Percentiles rank a stretch among this genome's conserved stretches.
Conservation (phyloP, 1,140 invertebrate genomes). For the Lepidurus arcticus region DNA sequence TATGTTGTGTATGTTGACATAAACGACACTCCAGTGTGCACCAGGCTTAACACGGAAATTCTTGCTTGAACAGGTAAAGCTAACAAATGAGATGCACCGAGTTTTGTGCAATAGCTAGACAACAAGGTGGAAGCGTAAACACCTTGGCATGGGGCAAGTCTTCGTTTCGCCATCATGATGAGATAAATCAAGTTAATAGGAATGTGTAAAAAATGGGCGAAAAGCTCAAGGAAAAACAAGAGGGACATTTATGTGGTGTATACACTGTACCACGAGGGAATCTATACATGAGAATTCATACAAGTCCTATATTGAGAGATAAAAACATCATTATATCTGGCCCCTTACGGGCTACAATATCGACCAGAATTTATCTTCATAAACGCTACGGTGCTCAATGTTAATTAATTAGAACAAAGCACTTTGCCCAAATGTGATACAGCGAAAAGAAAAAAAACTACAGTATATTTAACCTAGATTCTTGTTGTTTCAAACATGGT, state of each 20-base stretch:
- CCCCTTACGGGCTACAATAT: neutral
- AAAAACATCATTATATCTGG: neutral
- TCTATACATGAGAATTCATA: neutral
- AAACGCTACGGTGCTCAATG: neutral
- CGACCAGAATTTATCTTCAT: slow-evolving; percentile 3
- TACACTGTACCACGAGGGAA: neutral
- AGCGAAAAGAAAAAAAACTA: neutral
- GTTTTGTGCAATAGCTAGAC: neutral
- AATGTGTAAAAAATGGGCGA: neutral
- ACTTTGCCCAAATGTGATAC: neutral
- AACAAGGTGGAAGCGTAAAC: neutral
- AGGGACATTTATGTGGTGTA: neutral
- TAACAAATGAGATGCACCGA: neutral
- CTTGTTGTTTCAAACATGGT: neutral
- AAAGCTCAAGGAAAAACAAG: neutral
- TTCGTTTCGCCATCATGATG: neutral
- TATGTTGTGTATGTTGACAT: no score
- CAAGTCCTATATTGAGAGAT: neutral
- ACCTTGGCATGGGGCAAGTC: neutral
- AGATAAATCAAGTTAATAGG: neutral
- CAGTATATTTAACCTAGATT: neutral
- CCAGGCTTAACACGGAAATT: neutral
- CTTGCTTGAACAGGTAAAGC: neutral
- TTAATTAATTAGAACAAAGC: neutral
- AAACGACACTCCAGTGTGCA: no score